Evolutionary conservation across 2,888 invertebrate genomes (phyloP).

Genomic region (Tortrix viridana): DNA sequence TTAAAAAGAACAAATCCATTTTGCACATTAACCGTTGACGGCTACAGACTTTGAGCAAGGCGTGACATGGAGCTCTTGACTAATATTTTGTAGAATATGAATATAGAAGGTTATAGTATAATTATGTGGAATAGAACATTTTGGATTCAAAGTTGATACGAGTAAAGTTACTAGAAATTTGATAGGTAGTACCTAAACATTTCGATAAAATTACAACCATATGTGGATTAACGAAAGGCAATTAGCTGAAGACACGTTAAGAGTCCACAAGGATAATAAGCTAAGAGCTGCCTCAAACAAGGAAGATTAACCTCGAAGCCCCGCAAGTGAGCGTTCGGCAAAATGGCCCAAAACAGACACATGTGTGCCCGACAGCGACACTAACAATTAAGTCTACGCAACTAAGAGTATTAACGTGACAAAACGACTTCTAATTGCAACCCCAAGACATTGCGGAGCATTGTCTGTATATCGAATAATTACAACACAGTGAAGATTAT

Average conservation of each 20-base stretch:
- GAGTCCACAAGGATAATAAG: constrained; percentile 31
- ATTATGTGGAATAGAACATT: no score
- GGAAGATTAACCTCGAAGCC: constrained; percentile 37
- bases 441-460: no score
- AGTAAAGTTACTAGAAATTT: not conserved
- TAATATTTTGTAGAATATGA: no score
- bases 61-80: no score
- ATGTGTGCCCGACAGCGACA: not conserved
- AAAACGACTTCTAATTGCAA: not conserved
- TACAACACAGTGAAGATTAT: no score
- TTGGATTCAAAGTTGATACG: not conserved
- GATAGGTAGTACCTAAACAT: constrained; percentile 3
- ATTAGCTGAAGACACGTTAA: constrained; percentile 33
- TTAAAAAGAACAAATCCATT: no score
- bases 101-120: no score
- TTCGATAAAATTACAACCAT: constrained; percentile 4
- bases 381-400: constrained; percentile 6
- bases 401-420: no score
- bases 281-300: constrained; percentile 35
- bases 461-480: no score
- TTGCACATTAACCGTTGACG: no score
- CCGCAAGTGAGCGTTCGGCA: constrained; percentile 29
- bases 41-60: no score
- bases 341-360: constrained; percentile 24
- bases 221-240: constrained; percentile 29